phyloP scores from a whole-genome alignment of 2,797 vertebrate species.

The Mus caroli region DNA sequence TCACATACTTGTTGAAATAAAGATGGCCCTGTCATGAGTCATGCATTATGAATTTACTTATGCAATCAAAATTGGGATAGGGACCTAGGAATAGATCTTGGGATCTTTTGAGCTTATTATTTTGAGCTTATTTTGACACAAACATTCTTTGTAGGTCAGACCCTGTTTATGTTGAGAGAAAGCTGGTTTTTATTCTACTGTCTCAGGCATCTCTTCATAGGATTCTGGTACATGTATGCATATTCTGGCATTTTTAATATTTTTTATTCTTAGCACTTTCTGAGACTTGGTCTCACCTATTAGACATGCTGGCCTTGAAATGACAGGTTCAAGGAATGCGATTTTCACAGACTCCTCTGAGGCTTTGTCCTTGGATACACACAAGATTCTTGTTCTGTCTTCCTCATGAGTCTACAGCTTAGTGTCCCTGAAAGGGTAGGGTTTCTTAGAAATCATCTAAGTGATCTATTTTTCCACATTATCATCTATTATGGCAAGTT shows the following conservation, averaged over 20 bases:
- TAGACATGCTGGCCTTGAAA: neutral
- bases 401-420: neutral
- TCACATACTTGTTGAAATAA: conserved; percentile 64
- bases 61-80: conserved; percentile 52
- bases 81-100: conserved; percentile 2
- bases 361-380: neutral
- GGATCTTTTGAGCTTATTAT: conserved; percentile 24
- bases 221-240: neutral
- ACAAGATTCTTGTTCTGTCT: neutral
- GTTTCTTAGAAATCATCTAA: neutral
- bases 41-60: conserved; percentile 31
- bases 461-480: neutral
- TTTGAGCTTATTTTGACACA: conserved; percentile 22
- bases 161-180: neutral
- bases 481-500: neutral
- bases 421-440: neutral
- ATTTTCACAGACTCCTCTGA: neutral
- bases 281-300: neutral
- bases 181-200: neutral
- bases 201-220: neutral
- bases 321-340: no score
- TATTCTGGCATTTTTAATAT: conserved; percentile 18
- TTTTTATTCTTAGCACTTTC: neutral
- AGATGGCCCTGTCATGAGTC: conserved; percentile 25
- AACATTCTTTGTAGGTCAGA: conserved; percentile 17